Evolutionary conservation across 2,113 vertebrate species (phyloP), one percentile per base, ranked within the genome.

Genomic region (Apteryx owenii): DNA sequence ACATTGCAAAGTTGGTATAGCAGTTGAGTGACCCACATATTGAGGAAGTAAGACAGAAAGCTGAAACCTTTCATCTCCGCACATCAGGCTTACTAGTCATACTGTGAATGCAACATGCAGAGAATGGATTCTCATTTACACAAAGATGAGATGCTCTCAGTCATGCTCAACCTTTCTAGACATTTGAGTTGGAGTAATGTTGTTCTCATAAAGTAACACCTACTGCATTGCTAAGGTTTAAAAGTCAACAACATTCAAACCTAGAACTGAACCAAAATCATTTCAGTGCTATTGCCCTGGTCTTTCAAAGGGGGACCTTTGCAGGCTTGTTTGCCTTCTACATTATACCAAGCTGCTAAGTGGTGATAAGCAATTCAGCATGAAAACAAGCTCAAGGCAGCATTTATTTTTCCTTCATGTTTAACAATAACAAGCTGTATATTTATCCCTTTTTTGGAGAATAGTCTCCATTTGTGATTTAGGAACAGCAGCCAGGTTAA

Each of bases 341-440:
- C 28, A 62, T 88, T 66, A 25, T 10, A 71, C 81, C 82, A 85
- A 83, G 88, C 96, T 98, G 96, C 92, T 93, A 70, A 42, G 62
- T 23, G 92, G 65, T 11, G 93, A 98, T 97, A 96, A 98, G 96
- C 90, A 90, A 62, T 65, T 61, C 66, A 26, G 38, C 69, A 58
- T 58, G 65, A 84, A 94, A 94, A 95, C 93, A 44, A 92, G 89
- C 94, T 90, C 95, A 77, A 89, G 87, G 71, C 79, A 38, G 68
- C 69, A 7, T 97, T 97, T 90, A 75, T 90, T 96, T 75, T 78
- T 71, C 79, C 86, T 89, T 81, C 68, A 16, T 33, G 65, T 79
- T 62, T 68, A 94, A 88, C 89, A 96, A 91, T 66, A 87, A 40
- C 64, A 70, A 54, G 66, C 61, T 51, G 61, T 23, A 42, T 69